Conservation (phyloP, 2,888 invertebrate genomes). For the Lutraria lutraria region DNA sequence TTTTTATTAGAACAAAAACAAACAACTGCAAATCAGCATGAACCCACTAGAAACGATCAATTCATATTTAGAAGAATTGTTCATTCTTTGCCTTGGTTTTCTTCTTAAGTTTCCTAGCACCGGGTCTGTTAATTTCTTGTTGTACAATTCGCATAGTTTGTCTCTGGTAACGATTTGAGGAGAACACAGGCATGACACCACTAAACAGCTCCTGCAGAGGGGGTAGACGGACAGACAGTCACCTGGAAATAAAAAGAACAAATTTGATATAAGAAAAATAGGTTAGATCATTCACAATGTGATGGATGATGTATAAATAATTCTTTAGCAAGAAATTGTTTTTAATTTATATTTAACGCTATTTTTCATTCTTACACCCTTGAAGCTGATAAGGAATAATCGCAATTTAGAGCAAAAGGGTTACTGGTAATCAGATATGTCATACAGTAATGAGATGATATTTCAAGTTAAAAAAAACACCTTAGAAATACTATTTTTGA, state of each 20-base stretch:
- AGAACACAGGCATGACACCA: slow-evolving; percentile 74
- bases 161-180: slow-evolving; percentile 77
- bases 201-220: slow-evolving; percentile 78
- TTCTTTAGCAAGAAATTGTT: no score
- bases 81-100: slow-evolving; percentile 60
- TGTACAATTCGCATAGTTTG: slow-evolving; percentile 64
- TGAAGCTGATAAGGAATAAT: no score
- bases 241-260: slow-evolving; percentile 68
- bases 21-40: background rate
- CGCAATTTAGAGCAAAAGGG: no score
- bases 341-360: no score
- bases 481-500: no score
- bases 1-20: background rate
- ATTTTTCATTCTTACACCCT: no score
- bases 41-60: background rate
- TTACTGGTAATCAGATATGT: no score
- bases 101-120: slow-evolving; percentile 59
- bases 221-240: slow-evolving; percentile 84
- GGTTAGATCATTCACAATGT: no score
- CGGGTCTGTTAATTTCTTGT: slow-evolving; percentile 55
- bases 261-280: background rate
- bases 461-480: no score
- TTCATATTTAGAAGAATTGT: slow-evolving; percentile 45
- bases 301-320: no score
- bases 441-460: no score